Base-by-base conservation (phyloP, 2,797 vertebrate species). In the Acrocephalus scirpaceus region DNA sequence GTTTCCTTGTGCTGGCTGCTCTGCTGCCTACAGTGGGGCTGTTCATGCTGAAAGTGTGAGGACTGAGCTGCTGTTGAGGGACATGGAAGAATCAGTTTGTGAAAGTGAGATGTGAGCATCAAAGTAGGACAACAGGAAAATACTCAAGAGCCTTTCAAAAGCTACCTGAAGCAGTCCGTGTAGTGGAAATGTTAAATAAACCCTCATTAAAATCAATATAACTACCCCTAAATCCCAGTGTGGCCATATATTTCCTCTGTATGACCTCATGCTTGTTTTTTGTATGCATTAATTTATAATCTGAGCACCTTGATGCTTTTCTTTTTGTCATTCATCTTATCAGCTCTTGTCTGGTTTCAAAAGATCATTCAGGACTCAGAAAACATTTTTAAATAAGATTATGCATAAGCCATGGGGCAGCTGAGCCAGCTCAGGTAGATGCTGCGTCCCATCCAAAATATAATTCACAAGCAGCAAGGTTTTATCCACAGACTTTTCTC, bases 371-470 rank as follows among this genome's bases (percentile, higher is more conserved):
- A 32, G n/a, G 51, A 18, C 9, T 80, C 48, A 15, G 19, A 89
- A 67, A 77, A 42, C 23, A 48, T 71, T 84, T 82, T 4, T 75
- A 92, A 86, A 60, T 48, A 80, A 57, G 29, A 50, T 58, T 5
- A 30, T 20, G 8, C 57, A 30, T 77, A 78, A 94, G 7, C 42
- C 48, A n/a, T 5, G 0, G 11, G 9, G 12, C 18, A 51, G 30
- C 38, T 44, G 21, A 88, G 38, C 70, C 91, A 88, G 48, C 57
- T 88, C 22, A 86, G 90, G 81, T 51, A 88, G 45, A n/a, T 67
- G 26, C n/a, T 72, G 44, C 48, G 38, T 53, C 62, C 14, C 3
- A 7, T 44, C 65, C 23, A 18, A 91, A 87, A 44, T 1, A 1
- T 29, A 75, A 62, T 51, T 67, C 25, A 2, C 36, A 66, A 71